Percentiles rank a stretch among this genome's conserved stretches.
phyloP scores from a whole-genome alignment of 30 jellyfish, hydroid and myxozoan genomes.

The Cassiopea xamachana region DNA sequence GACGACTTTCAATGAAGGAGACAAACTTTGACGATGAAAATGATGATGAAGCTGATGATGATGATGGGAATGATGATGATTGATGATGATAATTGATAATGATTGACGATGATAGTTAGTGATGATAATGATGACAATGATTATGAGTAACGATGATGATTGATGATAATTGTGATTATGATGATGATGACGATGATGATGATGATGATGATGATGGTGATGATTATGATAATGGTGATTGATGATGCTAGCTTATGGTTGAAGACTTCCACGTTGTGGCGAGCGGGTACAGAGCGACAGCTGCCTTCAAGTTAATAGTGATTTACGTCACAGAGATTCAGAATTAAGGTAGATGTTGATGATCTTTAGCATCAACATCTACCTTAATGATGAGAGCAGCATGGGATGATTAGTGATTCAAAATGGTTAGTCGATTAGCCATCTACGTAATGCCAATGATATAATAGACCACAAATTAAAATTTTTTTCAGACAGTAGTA shows the following conservation, averaged over 20 bases:
- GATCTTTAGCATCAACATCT: too few relatives aligned
- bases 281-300: too few relatives aligned
- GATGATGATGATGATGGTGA: constrained; percentile 4
- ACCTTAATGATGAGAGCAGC: too few relatives aligned
- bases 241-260: neutral
- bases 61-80: neutral
- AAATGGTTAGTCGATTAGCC: too few relatives aligned
- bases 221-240: neutral
- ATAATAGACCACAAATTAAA: neutral
- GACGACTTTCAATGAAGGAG: neutral
- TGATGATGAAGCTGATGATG: constrained; percentile 4
- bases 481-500: neutral
- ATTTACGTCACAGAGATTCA: too few relatives aligned
- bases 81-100: neutral
- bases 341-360: too few relatives aligned
- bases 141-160: neutral
- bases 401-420: too few relatives aligned
- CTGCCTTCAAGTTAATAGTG: too few relatives aligned
- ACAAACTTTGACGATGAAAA: neutral
- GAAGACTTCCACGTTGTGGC: too few relatives aligned
- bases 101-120: neutral
- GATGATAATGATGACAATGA: neutral
- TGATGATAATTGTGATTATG: neutral
- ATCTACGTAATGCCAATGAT: neutral
- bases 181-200: neutral